Base-by-base conservation (phyloP, 2,797 vertebrate genomes). In the Sebastes paucispinis region DNA sequence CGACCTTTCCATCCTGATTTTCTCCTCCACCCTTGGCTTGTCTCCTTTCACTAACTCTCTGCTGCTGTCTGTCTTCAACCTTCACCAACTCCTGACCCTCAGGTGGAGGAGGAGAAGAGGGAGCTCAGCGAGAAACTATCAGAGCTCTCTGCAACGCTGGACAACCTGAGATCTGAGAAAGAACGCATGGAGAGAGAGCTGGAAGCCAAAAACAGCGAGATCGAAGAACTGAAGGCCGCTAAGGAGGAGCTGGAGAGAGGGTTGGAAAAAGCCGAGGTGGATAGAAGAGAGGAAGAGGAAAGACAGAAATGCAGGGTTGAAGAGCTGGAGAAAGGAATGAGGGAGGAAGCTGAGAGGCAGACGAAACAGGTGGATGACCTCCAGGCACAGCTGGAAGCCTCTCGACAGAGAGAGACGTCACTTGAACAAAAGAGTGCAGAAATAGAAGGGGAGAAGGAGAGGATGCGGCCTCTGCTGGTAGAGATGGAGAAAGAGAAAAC, bases 201-300 rank as follows among this genome's bases (percentile, higher is more conserved):
- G 91, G 94, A 79, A 64, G 14, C 11, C 63, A 98, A 89, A 88
- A 92, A 82, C 92, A 90, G 57, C 91, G 95, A 94, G 91, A 96
- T 93, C 60, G 96, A 92, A 79, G 93, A 87, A 16, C 95, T 98
- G 77, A 96, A 97, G 91, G 94, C 92, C 77, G 80, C 95, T 68
- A 91, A 94, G 89, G 82, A 93, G 82, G 58, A 95, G 79, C 95
- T 95, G 73, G 94, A 98, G 88, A 79, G 87, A 77, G 94, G 96
- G 66, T 85, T 95, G 25, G 78, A 89, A 69, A 89, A 87, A 80
- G 84, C 93, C 6, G 92, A 91, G 81, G 67, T 80, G 7, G 91
- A 94, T 1, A 90, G 93, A 81, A 92, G 29, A 90, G 92, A 90
- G 82, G 86, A 93, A 60, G 82, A 93, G 16, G 92, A 92, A 16